These are phyloP conservation scores for Hyppa rectilinea DNA, from an alignment of 2,888 invertebrate species.

Conservation along the genomic window DNA sequence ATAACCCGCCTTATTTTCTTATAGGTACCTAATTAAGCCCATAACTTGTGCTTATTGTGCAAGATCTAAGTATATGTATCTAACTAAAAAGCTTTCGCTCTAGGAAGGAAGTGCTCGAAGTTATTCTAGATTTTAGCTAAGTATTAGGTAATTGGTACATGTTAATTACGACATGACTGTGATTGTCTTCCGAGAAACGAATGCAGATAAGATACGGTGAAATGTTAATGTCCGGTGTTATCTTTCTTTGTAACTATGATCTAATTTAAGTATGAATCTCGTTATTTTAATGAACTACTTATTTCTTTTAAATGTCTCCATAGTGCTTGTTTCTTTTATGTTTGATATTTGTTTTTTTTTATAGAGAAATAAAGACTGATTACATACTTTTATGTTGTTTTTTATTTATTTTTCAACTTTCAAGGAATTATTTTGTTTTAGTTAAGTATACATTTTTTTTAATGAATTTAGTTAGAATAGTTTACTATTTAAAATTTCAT, in stretches of 20 bases:
- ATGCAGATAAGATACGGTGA: constrained; percentile 41
- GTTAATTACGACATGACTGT: constrained; percentile 1
- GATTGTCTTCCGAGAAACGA: constrained; percentile 56
- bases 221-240: constrained; percentile 35
- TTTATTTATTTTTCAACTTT: neutral
- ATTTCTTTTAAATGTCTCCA: constrained; percentile 6
- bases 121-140: constrained; percentile 28
- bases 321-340: neutral
- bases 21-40: neutral
- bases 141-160: constrained; percentile 27
- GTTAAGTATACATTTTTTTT: neutral
- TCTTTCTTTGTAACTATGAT: constrained; percentile 27
- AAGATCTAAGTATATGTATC: constrained; percentile 31
- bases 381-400: neutral
- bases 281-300: constrained; percentile 1
- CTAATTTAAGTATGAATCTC: constrained; percentile 10
- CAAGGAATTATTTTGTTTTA: neutral
- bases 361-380: neutral
- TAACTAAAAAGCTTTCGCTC: constrained; percentile 1
- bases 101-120: constrained; percentile 16
- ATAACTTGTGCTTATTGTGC: neutral
- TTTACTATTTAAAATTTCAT: too few species aligned
- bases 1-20: neutral
- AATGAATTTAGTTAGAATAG: neutral
- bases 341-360: neutral